A percentile compares a stretch with the other conserved stretches of the same genome.
Conservation (phyloP, 2,113 vertebrate genomes). For the Uria lomvia region DNA sequence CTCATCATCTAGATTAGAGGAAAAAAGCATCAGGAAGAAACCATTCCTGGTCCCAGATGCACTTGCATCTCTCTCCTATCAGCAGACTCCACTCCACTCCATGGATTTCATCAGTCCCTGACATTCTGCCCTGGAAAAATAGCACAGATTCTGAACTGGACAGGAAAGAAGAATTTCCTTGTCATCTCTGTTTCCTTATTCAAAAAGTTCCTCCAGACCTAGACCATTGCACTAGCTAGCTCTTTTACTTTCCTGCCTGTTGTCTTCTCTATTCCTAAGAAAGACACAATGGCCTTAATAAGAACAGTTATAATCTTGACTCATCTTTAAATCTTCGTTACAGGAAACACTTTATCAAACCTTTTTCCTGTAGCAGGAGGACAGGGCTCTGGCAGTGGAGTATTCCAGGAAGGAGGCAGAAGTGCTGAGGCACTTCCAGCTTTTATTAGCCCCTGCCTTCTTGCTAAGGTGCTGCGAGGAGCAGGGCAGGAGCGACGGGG, state of each 20-base stretch:
- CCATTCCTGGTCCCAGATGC: background rate
- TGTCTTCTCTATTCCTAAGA: background rate
- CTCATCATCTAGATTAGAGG: slow-evolving; percentile 71
- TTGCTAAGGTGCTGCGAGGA: background rate
- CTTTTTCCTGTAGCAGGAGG: background rate
- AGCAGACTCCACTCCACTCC: background rate
- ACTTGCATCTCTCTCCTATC: background rate
- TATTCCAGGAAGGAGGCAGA: background rate
- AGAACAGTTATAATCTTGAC: background rate
- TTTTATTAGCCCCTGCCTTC: background rate
- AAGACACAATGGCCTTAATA: background rate
- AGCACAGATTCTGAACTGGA: background rate
- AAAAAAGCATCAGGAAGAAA: background rate
- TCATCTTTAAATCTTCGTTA: background rate
- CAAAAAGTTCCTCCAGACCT: background rate
- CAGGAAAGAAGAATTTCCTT: background rate
- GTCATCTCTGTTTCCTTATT: background rate
- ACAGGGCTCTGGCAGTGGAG: background rate
- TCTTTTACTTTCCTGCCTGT: background rate
- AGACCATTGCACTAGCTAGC: background rate
- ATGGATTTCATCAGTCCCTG: background rate
- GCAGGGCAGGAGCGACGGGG: background rate
- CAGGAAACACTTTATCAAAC: background rate
- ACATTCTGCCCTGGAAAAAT: background rate
- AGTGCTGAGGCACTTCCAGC: background rate